Base-by-base conservation (phyloP, 2,888 invertebrate species). In the Cerastis rubricosa region DNA sequence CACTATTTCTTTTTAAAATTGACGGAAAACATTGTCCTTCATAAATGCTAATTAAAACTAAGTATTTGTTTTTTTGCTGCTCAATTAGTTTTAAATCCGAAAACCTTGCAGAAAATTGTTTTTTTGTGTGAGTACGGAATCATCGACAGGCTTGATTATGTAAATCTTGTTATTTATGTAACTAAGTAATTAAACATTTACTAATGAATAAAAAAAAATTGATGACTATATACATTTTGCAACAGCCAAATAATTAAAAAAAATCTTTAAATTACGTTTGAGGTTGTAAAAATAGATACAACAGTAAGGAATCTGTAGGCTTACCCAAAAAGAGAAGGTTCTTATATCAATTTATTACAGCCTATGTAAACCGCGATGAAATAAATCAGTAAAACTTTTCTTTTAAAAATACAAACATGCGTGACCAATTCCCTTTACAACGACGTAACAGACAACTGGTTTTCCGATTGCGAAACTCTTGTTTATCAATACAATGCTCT, bases 391-490 rank as follows among this genome's bases (percentile, higher is more conserved):
- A 63, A 25, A 45, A 17, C 25, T 61, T 81, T 74, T 68, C n/a
- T 68, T 64, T 65, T 59, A 69, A 54, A 47, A 64, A 54, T 12
- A 64, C 35, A 54, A 40, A 57, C 22, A 45, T 35, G 40, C 61
- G 71, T 67, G 22, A 71, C 65, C 57, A 51, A 63, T 25, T 51
- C 25, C 35, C 68, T 72, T 74, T 67, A 71, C 74, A 71, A 79
- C 83, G 49, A 81, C 76, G 68, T 69, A 80, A 67, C 57, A 54
- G 43, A 67, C 66, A 88, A 88, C 85, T 70, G 81, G 83, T 88
- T 81, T 85, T 49, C 25, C 25, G 54, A 69, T 88, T 88, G 87
- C 87, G 47, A 83, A 87, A 88, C 81, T 65, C 81, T 83, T 87
- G 79, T 85, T 88, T 87, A 83, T 77, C 76, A 75, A 85, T 73